Conservation (phyloP, 1,140 invertebrate species). For the Micrasema minimum region DNA sequence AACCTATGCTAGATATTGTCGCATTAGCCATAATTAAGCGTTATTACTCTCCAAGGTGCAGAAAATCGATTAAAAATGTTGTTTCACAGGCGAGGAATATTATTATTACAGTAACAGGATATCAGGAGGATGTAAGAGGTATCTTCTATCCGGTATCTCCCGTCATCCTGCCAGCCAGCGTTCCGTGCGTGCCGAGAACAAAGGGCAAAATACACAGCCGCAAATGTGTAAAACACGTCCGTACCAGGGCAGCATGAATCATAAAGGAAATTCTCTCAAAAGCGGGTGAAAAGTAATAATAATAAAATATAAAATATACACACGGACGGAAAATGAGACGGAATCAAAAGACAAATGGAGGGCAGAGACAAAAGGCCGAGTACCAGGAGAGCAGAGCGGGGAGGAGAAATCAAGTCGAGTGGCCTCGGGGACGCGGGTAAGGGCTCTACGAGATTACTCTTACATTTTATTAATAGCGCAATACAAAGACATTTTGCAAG, state of each 20-base stretch:
- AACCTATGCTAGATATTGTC: too few relatives aligned
- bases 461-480: too few relatives aligned
- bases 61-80: too few relatives aligned
- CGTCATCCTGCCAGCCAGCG: slow-evolving; percentile 6
- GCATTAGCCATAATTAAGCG: too few relatives aligned
- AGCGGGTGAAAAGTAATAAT: slow-evolving; percentile 41
- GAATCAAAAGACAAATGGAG: slow-evolving; percentile 54
- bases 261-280: slow-evolving; percentile 49
- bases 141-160: slow-evolving; percentile 44
- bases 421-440: slow-evolving; percentile 5
- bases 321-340: slow-evolving; percentile 41
- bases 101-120: slow-evolving; percentile 57
- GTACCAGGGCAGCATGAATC: slow-evolving; percentile 39
- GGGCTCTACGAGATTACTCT: background rate
- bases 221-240: background rate
- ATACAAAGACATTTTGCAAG: too few relatives aligned
- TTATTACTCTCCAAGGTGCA: too few relatives aligned
- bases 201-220: slow-evolving; percentile 19
- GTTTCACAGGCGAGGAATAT: too few relatives aligned
- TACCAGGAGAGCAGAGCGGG: slow-evolving; percentile 20
- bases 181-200: slow-evolving; percentile 48
- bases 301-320: slow-evolving; percentile 33
- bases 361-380: slow-evolving; percentile 49
- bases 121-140: slow-evolving; percentile 29
- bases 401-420: slow-evolving; percentile 50